Percentiles rank a stretch among this genome's conserved stretches.
These are phyloP conservation scores for Sarcophaga subvicina DNA, from an alignment of 2,888 invertebrate species.

Conservation along the genomic window DNA sequence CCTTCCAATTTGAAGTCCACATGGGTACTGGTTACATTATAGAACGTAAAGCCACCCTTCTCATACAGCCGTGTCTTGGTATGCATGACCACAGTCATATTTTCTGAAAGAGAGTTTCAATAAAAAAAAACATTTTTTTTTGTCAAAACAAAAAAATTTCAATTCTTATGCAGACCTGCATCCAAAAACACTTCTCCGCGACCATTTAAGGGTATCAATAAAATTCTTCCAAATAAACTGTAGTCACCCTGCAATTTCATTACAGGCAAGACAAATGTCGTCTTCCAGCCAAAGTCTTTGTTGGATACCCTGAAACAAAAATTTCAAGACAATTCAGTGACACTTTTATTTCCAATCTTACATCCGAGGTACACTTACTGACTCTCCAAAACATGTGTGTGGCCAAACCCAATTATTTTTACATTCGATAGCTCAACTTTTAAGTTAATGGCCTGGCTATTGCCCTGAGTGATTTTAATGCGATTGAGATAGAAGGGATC, in stretches of 20 bases:
- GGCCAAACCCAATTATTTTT: conserved; percentile 86
- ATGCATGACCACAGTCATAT: conserved; percentile 86
- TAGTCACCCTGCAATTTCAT: conserved; percentile 88
- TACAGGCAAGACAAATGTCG: conserved; percentile 86
- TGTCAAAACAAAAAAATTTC: not conserved
- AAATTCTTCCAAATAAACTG: conserved; percentile 86
- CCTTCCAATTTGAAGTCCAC: conserved; percentile 88
- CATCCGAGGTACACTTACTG: conserved; percentile 81
- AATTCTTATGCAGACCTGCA: conserved; percentile 84
- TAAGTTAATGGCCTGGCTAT: conserved; percentile 87
- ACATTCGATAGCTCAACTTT: conserved; percentile 88
- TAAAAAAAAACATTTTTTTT: too few species aligned
- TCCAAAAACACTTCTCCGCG: conserved; percentile 88
- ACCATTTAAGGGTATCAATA: conserved; percentile 87
- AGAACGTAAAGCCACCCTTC: conserved; percentile 86
- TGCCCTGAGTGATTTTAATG: conserved; percentile 88
- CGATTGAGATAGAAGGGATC: conserved; percentile 87
- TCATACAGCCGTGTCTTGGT: conserved; percentile 86
- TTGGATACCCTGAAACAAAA: conserved; percentile 83
- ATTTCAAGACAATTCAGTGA: not conserved
- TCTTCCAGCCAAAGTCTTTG: conserved; percentile 87
- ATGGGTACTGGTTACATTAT: conserved; percentile 86
- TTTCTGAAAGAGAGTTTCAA: conserved; percentile 81
- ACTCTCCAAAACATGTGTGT: conserved; percentile 86
- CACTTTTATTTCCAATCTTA: not conserved